phyloP scores from a whole-genome alignment of 2,888 invertebrate species.

The Barypeithes pellucidus region DNA sequence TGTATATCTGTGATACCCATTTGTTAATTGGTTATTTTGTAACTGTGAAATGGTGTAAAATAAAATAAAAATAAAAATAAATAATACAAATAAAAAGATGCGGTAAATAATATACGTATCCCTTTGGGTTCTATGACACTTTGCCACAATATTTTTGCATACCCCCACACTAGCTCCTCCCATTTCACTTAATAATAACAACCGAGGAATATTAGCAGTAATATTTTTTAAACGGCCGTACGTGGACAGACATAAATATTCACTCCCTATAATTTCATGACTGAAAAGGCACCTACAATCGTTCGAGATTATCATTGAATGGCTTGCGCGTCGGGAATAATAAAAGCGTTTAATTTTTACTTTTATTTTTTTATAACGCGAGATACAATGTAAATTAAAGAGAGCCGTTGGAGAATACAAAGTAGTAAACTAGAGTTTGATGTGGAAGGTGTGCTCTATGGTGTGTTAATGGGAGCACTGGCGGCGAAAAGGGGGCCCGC shows the following conservation, averaged over 20 bases:
- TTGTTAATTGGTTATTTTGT: too few species aligned
- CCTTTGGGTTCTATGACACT: neutral
- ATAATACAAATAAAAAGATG: too few species aligned
- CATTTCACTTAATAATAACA: slow-evolving; percentile 38
- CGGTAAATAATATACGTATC: too few species aligned
- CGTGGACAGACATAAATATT: slow-evolving; percentile 53
- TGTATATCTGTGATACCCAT: too few species aligned
- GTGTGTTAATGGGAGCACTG: too few species aligned
- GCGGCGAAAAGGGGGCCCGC: too few species aligned
- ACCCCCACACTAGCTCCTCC: slow-evolving; percentile 37
- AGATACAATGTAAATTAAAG: slow-evolving; percentile 22
- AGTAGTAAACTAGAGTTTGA: slow-evolving; percentile 7
- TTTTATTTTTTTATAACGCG: slow-evolving; percentile 22
- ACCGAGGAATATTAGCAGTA: slow-evolving; percentile 38
- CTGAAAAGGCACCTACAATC: slow-evolving; percentile 49
- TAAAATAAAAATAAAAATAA: too few species aligned
- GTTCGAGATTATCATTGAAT: slow-evolving; percentile 52
- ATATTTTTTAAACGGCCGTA: slow-evolving; percentile 46
- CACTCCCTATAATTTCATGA: slow-evolving; percentile 53
- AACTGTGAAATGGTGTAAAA: too few species aligned
- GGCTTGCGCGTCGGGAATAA: slow-evolving; percentile 43
- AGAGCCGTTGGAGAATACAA: slow-evolving; percentile 16
- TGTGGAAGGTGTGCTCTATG: neutral
- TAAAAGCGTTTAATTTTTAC: slow-evolving; percentile 29
- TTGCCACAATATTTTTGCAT: slow-evolving; percentile 19